phyloP scores from a whole-genome alignment of 2,888 invertebrate species.

The Blastobasis lacticolella region DNA sequence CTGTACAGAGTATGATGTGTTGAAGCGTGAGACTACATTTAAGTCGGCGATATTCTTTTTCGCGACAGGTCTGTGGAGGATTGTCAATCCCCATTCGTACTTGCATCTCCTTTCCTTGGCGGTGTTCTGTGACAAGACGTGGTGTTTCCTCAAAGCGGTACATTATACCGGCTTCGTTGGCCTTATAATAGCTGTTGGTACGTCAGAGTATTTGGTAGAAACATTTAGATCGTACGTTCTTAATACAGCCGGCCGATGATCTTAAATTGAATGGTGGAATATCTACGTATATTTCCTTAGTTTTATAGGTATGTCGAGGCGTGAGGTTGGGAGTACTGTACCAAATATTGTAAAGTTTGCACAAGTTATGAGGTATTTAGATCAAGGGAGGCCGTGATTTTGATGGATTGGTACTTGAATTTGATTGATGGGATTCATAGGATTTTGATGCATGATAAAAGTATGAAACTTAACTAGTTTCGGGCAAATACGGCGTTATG shows the following conservation, averaged over 20 bases:
- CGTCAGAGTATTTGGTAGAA: constrained; percentile 80
- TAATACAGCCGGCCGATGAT: constrained; percentile 29
- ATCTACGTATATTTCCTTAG: no score
- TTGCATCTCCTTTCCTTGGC: constrained; percentile 83
- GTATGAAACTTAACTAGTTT: background rate
- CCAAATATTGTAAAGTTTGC: no score
- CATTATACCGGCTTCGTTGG: constrained; percentile 83
- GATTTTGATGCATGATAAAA: background rate
- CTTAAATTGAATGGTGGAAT: background rate
- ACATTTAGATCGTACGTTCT: constrained; percentile 37
- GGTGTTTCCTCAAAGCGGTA: constrained; percentile 81
- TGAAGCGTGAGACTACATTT: constrained; percentile 73
- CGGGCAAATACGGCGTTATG: no score
- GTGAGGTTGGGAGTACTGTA: no score
- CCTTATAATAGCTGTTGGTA: constrained; percentile 77
- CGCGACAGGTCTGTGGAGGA: constrained; percentile 83
- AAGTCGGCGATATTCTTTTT: constrained; percentile 83
- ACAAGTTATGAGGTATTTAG: no score
- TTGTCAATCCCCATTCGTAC: constrained; percentile 85
- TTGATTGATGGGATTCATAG: background rate
- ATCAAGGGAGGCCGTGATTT: no score
- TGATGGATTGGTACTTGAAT: no score
- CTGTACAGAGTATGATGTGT: constrained; percentile 64
- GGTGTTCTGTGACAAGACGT: constrained; percentile 87
- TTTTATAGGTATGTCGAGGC: no score